Base-by-base conservation (phyloP, 2,113 vertebrate genomes). In the Morone saxatilis region DNA sequence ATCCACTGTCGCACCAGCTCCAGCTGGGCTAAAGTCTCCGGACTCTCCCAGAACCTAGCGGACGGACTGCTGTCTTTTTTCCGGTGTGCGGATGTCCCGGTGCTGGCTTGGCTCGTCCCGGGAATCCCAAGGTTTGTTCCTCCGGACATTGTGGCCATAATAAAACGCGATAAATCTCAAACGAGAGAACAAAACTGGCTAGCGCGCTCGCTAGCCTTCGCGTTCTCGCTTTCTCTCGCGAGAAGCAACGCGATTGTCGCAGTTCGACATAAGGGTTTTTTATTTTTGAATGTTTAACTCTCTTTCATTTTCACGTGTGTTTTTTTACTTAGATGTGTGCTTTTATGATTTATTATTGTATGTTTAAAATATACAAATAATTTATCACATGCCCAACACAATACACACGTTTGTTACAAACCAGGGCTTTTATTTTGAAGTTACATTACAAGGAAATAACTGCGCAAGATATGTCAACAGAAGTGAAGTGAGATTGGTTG, bases 1-100 rank as follows among this genome's bases (percentile, higher is more conserved):
- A 98, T 94, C 98, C 97, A 99, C 81, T 95, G 95, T 41, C 97
- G 96, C 87, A 97, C 95, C 51, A 94, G 90, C 81, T 98, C 97
- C 90, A 99, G 91, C 89, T 98, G 97, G 48, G 96, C 93, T 80
- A 96, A 93, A 12, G 96, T 98, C 51, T 98, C 97, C 11, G 96
- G 90, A 83, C 96, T 96, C 92, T 99, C 98, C 96, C 97, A 98
- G 78, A 96, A 97, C 93, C 96, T 95, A 25, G 91, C 92, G n/a
- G 96, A 95, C 5, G 97, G 97, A 20, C 94, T 96, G 9, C 97
- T 96, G 81, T 99, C 97, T 88, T 97, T 97, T 90, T 95, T 96
- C 48, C 96, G 93, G 25, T 95, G 92, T 19, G 93, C 76, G 0
- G 93, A 75, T 4, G 86, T 69, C 0, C 79, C 91, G 20, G 91